Evolutionary conservation across 2,888 invertebrate genomes (phyloP), one percentile per base, ranked within the genome.

Genomic region (Agrypnus murinus): DNA sequence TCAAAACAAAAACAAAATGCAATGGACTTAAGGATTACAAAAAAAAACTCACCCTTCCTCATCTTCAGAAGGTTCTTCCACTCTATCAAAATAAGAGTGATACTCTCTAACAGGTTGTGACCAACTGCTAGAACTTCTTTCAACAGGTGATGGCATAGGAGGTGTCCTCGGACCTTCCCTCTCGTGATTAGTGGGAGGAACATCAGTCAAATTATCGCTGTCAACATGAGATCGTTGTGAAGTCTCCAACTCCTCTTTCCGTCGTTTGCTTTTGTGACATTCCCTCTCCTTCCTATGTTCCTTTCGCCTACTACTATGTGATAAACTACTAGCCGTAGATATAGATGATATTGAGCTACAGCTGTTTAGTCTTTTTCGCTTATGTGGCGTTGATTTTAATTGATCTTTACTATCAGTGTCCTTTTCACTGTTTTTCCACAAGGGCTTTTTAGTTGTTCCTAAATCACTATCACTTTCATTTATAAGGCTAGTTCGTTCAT

Each of bases 51-150:
- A 89, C 90, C 88, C 87, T 81, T 89, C 89, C 81, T 92, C 91
- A 79, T 91, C 91, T 66, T 91, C 91, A 58, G 89, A 87, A 69
- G 88, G 87, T 46, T 90, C 90, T 2, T 90, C 90, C 71, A 88
- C 85, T 38, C 87, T 84, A 81, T 92, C 92, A 84, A 92, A 92
- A 86, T 93, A 92, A 45, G 92, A 92, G 86, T 90, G 92, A 86
- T 91, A 93, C 75, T 83, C 83, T 64, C 83, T 79, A 43, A 77
- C 76, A 40, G 78, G 76, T 53, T 74, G 72, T 43, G 73, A 73
- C 71, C 77, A 76, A 63, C 65, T 73, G 46, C 58, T 75, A 65
- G 63, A 73, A 68, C 66, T 73, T 43, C 73, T 65, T 58, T 71
- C 64, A 40, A 58, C 73, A 9, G 77, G 71, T 5, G 77, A 72